A percentile compares a stretch with the other conserved stretches of the same genome.
These are phyloP conservation scores for Diglossa cyanea DNA, from an alignment of 2,797 vertebrate genomes.

Conservation along the genomic window DNA sequence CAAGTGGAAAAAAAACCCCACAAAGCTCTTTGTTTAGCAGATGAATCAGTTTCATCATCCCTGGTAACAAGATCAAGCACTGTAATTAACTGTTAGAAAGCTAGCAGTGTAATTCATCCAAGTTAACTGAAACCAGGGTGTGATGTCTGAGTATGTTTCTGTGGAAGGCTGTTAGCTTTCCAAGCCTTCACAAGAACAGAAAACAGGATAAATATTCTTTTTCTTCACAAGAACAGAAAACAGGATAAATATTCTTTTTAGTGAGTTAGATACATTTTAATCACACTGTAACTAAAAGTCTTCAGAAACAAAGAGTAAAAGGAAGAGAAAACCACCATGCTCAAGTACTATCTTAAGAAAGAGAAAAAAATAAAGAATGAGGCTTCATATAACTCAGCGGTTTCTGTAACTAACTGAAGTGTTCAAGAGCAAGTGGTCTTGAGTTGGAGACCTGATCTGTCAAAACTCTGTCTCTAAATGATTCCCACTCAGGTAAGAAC, in stretches of 20 bases:
- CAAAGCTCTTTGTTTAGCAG: not conserved
- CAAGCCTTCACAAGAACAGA: not conserved
- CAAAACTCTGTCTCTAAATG: not conserved
- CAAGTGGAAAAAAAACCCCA: not conserved
- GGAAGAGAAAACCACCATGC: not conserved
- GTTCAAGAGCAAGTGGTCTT: not conserved
- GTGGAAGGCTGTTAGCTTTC: not conserved
- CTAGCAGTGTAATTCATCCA: conserved; percentile 14
- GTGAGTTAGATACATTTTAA: not conserved
- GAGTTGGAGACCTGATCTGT: not conserved
- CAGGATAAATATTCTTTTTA: not conserved
- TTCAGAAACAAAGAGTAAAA: not conserved
- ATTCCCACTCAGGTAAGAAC: not conserved
- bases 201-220: not conserved
- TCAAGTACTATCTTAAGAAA: not conserved
- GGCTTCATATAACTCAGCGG: not conserved
- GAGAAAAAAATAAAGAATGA: not conserved
- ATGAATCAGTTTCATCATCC: conserved; percentile 32
- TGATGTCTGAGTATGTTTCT: not conserved
- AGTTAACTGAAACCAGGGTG: conserved; percentile 29
- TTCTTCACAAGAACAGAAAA: not conserved
- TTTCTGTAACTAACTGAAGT: not conserved
- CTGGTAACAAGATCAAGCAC: conserved; percentile 23
- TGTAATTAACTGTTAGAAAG: conserved; percentile 34
- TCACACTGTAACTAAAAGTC: not conserved